phyloP scores from a whole-genome alignment of 92 coral and sea anemone genomes.

The Palythoa grandis region DNA sequence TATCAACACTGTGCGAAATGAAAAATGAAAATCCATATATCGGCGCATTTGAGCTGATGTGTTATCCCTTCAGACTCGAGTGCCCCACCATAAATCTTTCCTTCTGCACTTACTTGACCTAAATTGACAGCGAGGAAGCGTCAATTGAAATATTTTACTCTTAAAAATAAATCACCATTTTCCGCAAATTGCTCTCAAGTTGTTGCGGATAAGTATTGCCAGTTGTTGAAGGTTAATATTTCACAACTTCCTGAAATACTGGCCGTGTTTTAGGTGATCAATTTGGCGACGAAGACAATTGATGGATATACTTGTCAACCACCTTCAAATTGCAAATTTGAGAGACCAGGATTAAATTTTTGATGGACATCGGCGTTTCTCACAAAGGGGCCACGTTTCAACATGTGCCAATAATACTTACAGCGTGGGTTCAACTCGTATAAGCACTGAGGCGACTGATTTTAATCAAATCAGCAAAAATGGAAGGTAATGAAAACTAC shows the following conservation, averaged over 20 bases:
- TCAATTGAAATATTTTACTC: constrained; percentile 28
- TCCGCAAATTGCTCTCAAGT: constrained; percentile 50
- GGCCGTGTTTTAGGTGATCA: constrained; percentile 67
- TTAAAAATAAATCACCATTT: constrained; percentile 35
- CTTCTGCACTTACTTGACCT: constrained; percentile 17
- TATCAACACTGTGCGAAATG: constrained; percentile 62
- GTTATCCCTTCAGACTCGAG: constrained; percentile 46
- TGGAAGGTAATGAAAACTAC: constrained; percentile 61
- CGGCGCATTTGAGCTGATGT: constrained; percentile 61
- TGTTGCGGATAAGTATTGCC: constrained; percentile 22
- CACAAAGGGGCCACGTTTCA: constrained; percentile 57
- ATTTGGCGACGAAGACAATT: constrained; percentile 74
- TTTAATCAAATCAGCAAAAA: constrained; percentile 58
- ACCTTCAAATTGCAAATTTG: constrained; percentile 65
- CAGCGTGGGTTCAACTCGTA: constrained; percentile 53
- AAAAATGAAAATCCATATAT: constrained; percentile 81
- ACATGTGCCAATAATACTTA: constrained; percentile 53
- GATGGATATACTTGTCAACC: constrained; percentile 76
- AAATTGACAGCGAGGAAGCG: constrained; percentile 27
- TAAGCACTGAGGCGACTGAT: constrained; percentile 50
- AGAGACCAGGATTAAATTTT: constrained; percentile 61
- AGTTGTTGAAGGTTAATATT: constrained; percentile 49
- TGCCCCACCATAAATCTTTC: constrained; percentile 38
- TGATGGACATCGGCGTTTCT: constrained; percentile 78
- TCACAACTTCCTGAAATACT: constrained; percentile 73